A percentile compares a stretch with the other conserved stretches of the same genome.
Conservation (phyloP, 2,888 invertebrate species). For the Craniophora ligustri region DNA sequence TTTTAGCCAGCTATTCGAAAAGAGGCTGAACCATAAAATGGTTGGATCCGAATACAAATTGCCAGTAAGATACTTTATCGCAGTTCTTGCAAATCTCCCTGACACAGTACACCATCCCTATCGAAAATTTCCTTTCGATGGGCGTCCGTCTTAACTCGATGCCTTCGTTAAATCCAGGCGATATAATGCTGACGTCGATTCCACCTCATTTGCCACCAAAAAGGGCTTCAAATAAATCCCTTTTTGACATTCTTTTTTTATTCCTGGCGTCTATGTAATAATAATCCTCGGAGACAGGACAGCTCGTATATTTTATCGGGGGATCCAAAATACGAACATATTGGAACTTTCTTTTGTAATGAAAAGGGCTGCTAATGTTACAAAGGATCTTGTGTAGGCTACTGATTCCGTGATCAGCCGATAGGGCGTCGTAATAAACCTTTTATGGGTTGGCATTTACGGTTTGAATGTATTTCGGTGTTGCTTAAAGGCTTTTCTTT, state of each 20-base stretch:
- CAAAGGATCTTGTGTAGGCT: conserved; percentile 32
- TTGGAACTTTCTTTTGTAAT: conserved; percentile 52
- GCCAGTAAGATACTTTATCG: conserved; percentile 37
- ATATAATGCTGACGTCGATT: conserved; percentile 69
- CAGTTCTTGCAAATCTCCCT: conserved; percentile 37
- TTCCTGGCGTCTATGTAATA: conserved; percentile 66
- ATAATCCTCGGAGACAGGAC: conserved; percentile 55
- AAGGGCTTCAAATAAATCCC: conserved; percentile 72
- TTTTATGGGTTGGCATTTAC: conserved; percentile 36
- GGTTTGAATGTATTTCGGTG: conserved; percentile 21
- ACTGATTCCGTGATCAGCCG: conserved; percentile 44
- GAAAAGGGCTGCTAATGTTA: conserved; percentile 44
- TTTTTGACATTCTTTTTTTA: conserved; percentile 70
- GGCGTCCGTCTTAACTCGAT: conserved; percentile 53
- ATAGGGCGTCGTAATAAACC: conserved; percentile 40
- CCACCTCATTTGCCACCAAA: conserved; percentile 74
- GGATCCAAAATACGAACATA: conserved; percentile 52
- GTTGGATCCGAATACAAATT: conserved; percentile 40
- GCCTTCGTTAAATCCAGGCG: conserved; percentile 58
- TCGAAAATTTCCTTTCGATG: conserved; percentile 43
- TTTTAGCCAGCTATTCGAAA: conserved; percentile 23
- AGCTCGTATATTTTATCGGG: conserved; percentile 59
- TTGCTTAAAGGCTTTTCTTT: not conserved
- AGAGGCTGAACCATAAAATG: conserved; percentile 25
- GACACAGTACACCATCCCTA: conserved; percentile 36